These are phyloP conservation scores for Diarsia dahlii DNA, from an alignment of 2,888 invertebrate genomes.

Conservation along the genomic window DNA sequence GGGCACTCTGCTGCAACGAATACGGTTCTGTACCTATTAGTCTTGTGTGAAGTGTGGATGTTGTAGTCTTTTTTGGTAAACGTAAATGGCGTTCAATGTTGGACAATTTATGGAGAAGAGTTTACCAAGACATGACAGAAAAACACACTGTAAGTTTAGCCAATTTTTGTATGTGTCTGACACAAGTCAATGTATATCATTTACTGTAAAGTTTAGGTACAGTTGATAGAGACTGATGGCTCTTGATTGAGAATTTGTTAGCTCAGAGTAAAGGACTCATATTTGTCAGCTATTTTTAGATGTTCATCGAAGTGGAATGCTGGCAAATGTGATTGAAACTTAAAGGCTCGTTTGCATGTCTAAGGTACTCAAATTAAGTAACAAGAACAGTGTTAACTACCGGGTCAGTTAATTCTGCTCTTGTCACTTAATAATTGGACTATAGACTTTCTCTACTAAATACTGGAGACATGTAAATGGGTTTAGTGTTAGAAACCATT, in stretches of 20 bases:
- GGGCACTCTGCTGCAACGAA: slow-evolving; percentile 56
- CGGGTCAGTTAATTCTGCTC: slow-evolving; percentile 11
- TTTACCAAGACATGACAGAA: slow-evolving; percentile 5
- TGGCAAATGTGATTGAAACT: slow-evolving; percentile 5
- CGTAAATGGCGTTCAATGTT: neutral
- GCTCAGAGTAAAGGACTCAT: slow-evolving; percentile 11
- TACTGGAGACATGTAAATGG: slow-evolving; percentile 40
- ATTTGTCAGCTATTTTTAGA: slow-evolving; percentile 14
- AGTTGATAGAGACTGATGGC: slow-evolving; percentile 53
- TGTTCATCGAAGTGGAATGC: neutral
- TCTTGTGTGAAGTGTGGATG: slow-evolving; percentile 46
- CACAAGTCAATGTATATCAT: slow-evolving; percentile 52
- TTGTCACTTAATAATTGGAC: slow-evolving; percentile 13
- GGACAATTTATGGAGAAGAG: neutral
- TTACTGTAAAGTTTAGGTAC: slow-evolving; percentile 50
- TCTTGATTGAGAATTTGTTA: slow-evolving; percentile 32
- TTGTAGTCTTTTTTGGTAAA: slow-evolving; percentile 6
- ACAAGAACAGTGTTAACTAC: slow-evolving; percentile 4
- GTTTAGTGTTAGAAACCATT: neutral
- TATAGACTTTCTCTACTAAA: slow-evolving; percentile 32
- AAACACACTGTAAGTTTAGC: slow-evolving; percentile 31
- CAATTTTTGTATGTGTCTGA: slow-evolving; percentile 49
- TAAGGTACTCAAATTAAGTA: slow-evolving; percentile 15
- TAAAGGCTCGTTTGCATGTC: slow-evolving; percentile 23
- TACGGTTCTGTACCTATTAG: slow-evolving; percentile 50